Evolutionary conservation across 2,113 vertebrate genomes (phyloP), one percentile per base, ranked within the genome.

Genomic region (Natator depressus): DNA sequence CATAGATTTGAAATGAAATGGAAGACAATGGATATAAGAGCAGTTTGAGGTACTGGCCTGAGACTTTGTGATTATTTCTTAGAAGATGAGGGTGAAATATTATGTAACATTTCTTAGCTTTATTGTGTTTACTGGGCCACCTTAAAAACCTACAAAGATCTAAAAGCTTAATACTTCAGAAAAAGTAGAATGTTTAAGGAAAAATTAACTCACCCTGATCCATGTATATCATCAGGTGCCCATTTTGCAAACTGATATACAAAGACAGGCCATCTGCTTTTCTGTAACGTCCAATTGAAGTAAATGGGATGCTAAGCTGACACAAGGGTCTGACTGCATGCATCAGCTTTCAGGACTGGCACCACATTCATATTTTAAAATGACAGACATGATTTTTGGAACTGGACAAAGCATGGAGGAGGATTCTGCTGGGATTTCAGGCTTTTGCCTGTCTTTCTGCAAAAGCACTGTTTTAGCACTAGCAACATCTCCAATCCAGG

Each of bases 231-330:
- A 38, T 75, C 80, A 35, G 20, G 31, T 82, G 42, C 7, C 0
- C 2, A 47, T 90, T 94, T 53, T 86, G 51, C 90, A 92, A 82
- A 72, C n/a, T 62, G 29, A 62, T 31, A 11, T 62, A 62, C 57
- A 72, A 72, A 72, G 65, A 1, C 4, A 49, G 1, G 53, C 59
- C 8, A 5, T 59, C 19, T 76, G 4, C 16, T 90, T 4, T 20
- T 82, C 76, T 17, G 8, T 83, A 27, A 82, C 88, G 62, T 35
- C 22, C 47, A 62, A 29, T 1, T 62, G 24, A 83, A 83, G 88
- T 80, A 42, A 86, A 2, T 22, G 10, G 51, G 14, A 42, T 55
- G 65, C 62, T 53, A 51, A 47, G 6, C 27, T 80, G 5, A 79
- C 69, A 5, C 14, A 53, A 3, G 29, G 54, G 4, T 31, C 19